Evolutionary conservation across 2,888 invertebrate genomes (phyloP).

Genomic region (Mamestra brassicae): DNA sequence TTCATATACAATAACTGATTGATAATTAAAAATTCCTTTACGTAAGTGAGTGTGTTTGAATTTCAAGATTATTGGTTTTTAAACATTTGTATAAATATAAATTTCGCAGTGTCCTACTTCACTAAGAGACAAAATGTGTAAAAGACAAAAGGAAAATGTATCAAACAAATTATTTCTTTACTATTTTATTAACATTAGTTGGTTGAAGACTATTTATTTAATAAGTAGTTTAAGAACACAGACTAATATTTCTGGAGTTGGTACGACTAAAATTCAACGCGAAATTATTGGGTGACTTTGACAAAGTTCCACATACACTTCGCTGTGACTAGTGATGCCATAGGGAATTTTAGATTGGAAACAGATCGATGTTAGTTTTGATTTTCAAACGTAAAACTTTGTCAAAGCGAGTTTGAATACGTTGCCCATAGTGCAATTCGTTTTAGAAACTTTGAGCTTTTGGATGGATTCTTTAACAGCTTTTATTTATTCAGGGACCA

Average conservation of each 20-base stretch:
- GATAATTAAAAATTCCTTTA: too few relatives aligned
- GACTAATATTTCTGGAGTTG: too few relatives aligned
- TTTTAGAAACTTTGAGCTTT: slow-evolving; percentile 14
- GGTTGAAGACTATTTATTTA: too few relatives aligned
- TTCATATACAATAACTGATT: too few relatives aligned
- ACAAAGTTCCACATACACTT: slow-evolving; percentile 17
- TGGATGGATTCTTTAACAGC: background rate
- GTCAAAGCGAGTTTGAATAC: slow-evolving; percentile 40
- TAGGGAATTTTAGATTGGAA: slow-evolving; percentile 49
- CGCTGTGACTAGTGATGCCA: slow-evolving; percentile 13
- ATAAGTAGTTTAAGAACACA: too few relatives aligned
- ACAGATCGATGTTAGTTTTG: slow-evolving; percentile 37
- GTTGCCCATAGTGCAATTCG: slow-evolving; percentile 4
- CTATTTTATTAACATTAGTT: too few relatives aligned
- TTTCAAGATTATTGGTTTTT: too few relatives aligned
- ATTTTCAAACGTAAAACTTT: slow-evolving; percentile 50
- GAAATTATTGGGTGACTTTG: slow-evolving; percentile 12
- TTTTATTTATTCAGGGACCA: background rate
- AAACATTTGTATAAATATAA: too few relatives aligned
- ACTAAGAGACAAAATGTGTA: too few relatives aligned
- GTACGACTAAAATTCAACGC: background rate
- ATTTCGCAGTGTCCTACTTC: too few relatives aligned
- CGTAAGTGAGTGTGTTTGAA: background rate
- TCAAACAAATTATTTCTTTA: too few relatives aligned
- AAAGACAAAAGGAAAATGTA: too few relatives aligned